These are phyloP conservation scores for Genyomyrus donnyi DNA, from an alignment of 2,113 vertebrate genomes.

Conservation along the genomic window DNA sequence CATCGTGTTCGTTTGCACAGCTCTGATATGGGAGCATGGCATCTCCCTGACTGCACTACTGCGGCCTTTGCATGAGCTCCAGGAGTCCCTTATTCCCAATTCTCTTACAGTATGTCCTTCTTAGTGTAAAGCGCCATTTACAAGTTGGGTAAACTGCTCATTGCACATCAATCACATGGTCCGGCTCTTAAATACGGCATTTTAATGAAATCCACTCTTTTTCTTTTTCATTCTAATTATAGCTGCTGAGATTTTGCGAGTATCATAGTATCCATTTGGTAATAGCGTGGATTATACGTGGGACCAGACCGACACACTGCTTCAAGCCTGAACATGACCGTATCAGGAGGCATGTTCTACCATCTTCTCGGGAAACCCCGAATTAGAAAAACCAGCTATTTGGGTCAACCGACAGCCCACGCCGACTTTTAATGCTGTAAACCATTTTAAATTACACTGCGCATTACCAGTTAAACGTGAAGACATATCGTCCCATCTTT, in stretches of 20 bases:
- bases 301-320: not conserved
- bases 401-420: not conserved
- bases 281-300: not conserved
- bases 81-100: not conserved
- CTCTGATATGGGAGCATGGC: not conserved
- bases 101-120: not conserved
- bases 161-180: conserved; percentile 1
- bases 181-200: not conserved
- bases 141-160: not conserved
- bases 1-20: not conserved
- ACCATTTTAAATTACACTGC: not conserved
- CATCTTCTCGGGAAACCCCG: not conserved
- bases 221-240: not conserved
- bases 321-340: not conserved
- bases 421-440: not conserved
- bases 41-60: not conserved
- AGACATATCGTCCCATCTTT: not conserved
- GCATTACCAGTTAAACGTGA: not conserved
- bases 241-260: not conserved
- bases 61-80: not conserved
- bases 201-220: not conserved
- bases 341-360: not conserved
- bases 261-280: not conserved
- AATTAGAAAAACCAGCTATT: not conserved
- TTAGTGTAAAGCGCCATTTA: not conserved